These are phyloP conservation scores for Sipha flava DNA, from an alignment of 1,140 invertebrate genomes.

Conservation along the genomic window DNA sequence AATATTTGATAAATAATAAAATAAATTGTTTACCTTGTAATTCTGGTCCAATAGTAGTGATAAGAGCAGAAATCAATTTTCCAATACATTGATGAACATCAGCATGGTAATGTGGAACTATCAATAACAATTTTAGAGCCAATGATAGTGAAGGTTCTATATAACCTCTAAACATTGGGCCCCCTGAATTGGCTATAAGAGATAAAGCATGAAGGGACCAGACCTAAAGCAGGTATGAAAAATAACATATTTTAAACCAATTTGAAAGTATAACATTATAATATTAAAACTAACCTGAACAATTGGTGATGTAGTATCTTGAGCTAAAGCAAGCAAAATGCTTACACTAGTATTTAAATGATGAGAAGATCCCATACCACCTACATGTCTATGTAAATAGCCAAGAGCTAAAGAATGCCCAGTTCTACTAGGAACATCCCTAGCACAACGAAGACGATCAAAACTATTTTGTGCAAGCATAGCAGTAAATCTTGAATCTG, in stretches of 20 bases:
- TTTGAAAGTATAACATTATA: neutral
- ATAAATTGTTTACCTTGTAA: conserved; percentile 86
- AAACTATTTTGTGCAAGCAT: conserved; percentile 86
- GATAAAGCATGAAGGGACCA: conserved; percentile 94
- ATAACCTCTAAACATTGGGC: conserved; percentile 95
- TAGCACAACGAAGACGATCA: conserved; percentile 74
- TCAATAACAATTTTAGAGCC: conserved; percentile 78
- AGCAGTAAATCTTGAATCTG: conserved; percentile 76
- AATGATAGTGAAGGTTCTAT: conserved; percentile 88
- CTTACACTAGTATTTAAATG: conserved; percentile 89
- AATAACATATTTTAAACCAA: neutral
- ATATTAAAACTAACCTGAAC: conserved; percentile 61
- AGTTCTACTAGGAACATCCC: conserved; percentile 79
- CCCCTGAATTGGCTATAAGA: conserved; percentile 92
- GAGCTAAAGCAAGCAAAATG: conserved; percentile 85
- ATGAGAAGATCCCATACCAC: conserved; percentile 83
- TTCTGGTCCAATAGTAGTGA: conserved; percentile 96
- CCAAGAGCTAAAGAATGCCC: conserved; percentile 89
- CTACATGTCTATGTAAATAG: conserved; percentile 81
- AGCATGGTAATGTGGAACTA: conserved; percentile 76
- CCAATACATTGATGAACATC: conserved; percentile 94
- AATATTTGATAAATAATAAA: no score
- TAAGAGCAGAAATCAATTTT: conserved; percentile 83
- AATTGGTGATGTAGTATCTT: conserved; percentile 80
- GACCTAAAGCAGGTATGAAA: conserved; percentile 52